Evolutionary conservation across 2,888 invertebrate genomes (phyloP), one percentile per base, ranked within the genome.

Genomic region (Eupithecia vulgata): DNA sequence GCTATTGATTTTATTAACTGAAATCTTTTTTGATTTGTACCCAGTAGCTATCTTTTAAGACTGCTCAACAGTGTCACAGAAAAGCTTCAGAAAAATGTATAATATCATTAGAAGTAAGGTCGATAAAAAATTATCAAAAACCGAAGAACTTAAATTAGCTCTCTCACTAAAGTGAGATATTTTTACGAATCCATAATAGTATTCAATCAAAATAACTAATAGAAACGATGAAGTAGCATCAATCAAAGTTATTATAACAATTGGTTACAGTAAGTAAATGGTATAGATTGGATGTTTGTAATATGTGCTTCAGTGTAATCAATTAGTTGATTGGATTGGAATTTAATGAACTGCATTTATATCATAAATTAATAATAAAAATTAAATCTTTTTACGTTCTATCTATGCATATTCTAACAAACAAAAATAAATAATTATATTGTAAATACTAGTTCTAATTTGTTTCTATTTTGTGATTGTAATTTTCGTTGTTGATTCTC

Each of bases 141-240:
- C 45, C 17, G 17, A 7, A 21, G 4, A 21, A 21, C 21, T 21
- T 3, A 21, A 52, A 10, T 21, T 21, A 52, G 10, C 4, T 10
- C 21, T 10, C 21, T 10, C 21, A 21, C n/a, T n/a, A 52, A 21
- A 52, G 4, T 8, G 10, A 45, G 6, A 45, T 45, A 52, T 52
- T 52, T 59, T 59, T 30, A 59, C 30, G 30, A 13, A 25, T 21
- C 8, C 12, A 12, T 12, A 57, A 21, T 21, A 13, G 12, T 21
- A 10, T 21, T 52, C n/a, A 52, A 25, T 25, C 12, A 57, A 57
- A 25, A 25, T 13, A 17, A 10, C 48, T 52, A 25, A 57, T 13
- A 77, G 70, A 67, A 74, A 79, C 74, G 76, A 81, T 82, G 83
- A 83, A 81, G 81, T 76, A 61, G 75, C 78, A 78, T 74, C 75